Percentiles rank a stretch among this genome's conserved stretches.
phyloP scores from a whole-genome alignment of 2,113 vertebrate species.

The Hirundichthys speculiger region DNA sequence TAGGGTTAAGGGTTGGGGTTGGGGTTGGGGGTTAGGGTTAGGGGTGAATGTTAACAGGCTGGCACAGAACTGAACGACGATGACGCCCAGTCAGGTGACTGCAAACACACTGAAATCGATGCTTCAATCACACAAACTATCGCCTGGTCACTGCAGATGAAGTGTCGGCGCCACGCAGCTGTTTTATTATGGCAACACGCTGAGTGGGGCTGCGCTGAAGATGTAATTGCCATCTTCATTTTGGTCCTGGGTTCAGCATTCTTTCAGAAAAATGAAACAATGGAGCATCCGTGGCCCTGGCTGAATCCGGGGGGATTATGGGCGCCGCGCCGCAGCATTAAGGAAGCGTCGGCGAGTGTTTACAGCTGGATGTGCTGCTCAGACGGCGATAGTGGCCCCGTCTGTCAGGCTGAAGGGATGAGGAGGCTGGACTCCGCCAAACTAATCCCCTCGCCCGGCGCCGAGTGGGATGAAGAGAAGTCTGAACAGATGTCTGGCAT shows the following conservation, averaged over 20 bases:
- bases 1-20: too few species aligned
- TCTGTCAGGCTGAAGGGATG: constrained; percentile 49
- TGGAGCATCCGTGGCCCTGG: constrained; percentile 3
- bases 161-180: background rate
- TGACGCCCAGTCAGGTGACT: background rate
- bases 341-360: constrained; percentile 33
- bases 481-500: constrained; percentile 61
- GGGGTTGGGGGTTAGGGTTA: too few species aligned
- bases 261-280: constrained; percentile 33
- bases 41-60: too few species aligned
- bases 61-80: too few species aligned
- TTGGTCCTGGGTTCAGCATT: background rate
- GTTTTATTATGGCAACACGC: background rate
- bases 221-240: constrained; percentile 22
- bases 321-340: constrained; percentile 35
- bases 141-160: too few species aligned
- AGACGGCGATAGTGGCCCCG: constrained; percentile 43
- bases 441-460: constrained; percentile 55
- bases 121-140: background rate
- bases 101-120: too few species aligned
- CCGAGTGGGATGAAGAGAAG: background rate
- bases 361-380: constrained; percentile 49
- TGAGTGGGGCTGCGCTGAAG: background rate
- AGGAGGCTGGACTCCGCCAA: constrained; percentile 39
- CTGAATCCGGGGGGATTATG: constrained; percentile 48